These are phyloP conservation scores for Andrena flavipes DNA, from an alignment of 2,888 invertebrate genomes.

Conservation along the genomic window DNA sequence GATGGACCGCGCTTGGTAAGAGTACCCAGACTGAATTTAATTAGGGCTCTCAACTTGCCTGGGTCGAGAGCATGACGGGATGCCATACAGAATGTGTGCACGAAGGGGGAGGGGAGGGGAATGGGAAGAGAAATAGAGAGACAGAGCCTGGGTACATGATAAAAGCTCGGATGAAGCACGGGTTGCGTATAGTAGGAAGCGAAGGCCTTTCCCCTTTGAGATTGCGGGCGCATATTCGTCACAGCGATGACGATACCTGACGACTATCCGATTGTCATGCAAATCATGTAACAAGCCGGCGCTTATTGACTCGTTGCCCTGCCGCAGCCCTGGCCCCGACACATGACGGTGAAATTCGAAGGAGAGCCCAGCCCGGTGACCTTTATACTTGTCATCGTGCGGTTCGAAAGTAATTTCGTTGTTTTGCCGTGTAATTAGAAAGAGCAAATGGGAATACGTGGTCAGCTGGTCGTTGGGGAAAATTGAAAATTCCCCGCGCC, in stretches of 20 bases:
- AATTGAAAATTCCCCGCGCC: constrained; percentile 60
- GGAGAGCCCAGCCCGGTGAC: not conserved
- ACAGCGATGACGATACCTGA: constrained; percentile 65
- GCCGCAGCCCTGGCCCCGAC: not conserved
- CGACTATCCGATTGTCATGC: constrained; percentile 78
- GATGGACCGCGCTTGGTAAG: constrained; percentile 80
- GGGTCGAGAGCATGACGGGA: constrained; percentile 72
- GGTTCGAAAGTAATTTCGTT: constrained; percentile 52
- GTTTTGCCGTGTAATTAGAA: constrained; percentile 52
- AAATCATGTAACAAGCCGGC: constrained; percentile 75
- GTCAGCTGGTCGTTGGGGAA: constrained; percentile 21
- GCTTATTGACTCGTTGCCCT: constrained; percentile 72
- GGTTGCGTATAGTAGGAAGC: constrained; percentile 56
- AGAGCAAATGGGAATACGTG: constrained; percentile 19
- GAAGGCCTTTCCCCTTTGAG: constrained; percentile 71
- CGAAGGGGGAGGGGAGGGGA: constrained; percentile 11
- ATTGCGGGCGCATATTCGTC: constrained; percentile 64
- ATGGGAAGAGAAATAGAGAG: constrained; percentile 50
- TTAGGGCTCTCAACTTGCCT: constrained; percentile 82
- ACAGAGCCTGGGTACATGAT: constrained; percentile 54
- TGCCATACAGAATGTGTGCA: constrained; percentile 66
- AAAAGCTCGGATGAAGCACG: constrained; percentile 70
- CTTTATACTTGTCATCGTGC: constrained; percentile 1
- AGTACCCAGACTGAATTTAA: constrained; percentile 83
- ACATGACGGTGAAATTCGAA: not conserved